These are phyloP conservation scores for Elephantulus edwardii DNA, from an alignment of 2,113 vertebrate species.

Conservation along the genomic window DNA sequence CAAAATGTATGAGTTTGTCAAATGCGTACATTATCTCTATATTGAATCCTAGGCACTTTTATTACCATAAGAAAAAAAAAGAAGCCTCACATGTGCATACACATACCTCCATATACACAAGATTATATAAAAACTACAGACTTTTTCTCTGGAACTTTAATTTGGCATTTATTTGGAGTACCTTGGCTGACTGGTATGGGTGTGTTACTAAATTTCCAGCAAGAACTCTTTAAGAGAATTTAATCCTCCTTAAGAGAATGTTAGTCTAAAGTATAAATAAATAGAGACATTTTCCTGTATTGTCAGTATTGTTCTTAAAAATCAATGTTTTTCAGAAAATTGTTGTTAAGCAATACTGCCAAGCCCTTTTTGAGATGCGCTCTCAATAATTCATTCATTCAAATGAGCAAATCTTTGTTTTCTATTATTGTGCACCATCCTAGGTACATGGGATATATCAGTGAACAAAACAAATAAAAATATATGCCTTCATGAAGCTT, in stretches of 20 bases:
- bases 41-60: neutral
- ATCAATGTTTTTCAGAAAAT: neutral
- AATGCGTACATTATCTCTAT: neutral
- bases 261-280: slow-evolving; percentile 16
- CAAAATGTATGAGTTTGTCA: neutral
- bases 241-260: neutral
- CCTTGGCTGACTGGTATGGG: neutral
- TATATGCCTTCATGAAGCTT: neutral
- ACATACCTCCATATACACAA: neutral
- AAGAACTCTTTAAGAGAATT: neutral
- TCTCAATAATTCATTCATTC: slow-evolving; percentile 6
- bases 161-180: slow-evolving; percentile 10
- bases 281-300: neutral
- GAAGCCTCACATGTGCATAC: neutral
- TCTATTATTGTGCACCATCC: neutral
- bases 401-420: neutral
- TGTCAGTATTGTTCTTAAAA: neutral
- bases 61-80: slow-evolving; percentile 24
- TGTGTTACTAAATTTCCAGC: slow-evolving; percentile 4
- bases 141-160: slow-evolving; percentile 18
- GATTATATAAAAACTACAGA: neutral
- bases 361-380: too few species aligned
- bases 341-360: neutral
- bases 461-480: neutral
- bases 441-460: neutral